A percentile compares a stretch with the other conserved stretches of the same genome.
Conservation (phyloP, 2,888 invertebrate genomes). For the Drosophila falleni region DNA sequence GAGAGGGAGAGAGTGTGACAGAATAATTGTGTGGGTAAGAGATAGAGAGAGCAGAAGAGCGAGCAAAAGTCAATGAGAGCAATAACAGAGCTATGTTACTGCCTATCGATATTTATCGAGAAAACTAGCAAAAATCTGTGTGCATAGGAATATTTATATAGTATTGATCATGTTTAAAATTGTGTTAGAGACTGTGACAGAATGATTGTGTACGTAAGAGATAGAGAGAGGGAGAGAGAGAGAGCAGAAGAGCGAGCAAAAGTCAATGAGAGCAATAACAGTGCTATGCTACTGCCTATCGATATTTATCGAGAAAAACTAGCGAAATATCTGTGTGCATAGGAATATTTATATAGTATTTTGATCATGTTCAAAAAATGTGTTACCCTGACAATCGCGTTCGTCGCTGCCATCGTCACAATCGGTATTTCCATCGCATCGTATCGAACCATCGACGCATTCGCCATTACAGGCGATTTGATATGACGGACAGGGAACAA, state of each 20-base stretch:
- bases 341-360: not conserved
- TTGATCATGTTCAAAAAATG: slow-evolving; percentile 7
- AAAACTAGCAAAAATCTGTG: slow-evolving; percentile 10
- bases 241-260: not conserved
- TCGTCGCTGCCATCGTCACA: slow-evolving; percentile 88
- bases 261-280: not conserved
- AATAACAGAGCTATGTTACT: not conserved
- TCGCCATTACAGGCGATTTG: slow-evolving; percentile 83
- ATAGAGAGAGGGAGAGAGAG: not conserved
- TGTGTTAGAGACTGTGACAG: slow-evolving; percentile 51
- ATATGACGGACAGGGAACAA: slow-evolving; percentile 42
- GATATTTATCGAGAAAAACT: not conserved
- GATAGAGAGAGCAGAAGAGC: not conserved
- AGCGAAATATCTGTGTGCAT: slow-evolving; percentile 14
- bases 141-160: not conserved
- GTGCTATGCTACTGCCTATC: not conserved
- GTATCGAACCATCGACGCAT: slow-evolving; percentile 85
- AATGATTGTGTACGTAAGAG: not conserved
- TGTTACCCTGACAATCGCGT: slow-evolving; percentile 82
- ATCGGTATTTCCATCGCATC: slow-evolving; percentile 88
- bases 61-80: not conserved
- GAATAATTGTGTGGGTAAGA: not conserved
- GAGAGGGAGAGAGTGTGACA: not conserved
- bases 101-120: not conserved
- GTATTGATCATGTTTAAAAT: slow-evolving; percentile 5